Evolutionary conservation across 1,140 invertebrate genomes (phyloP).

Genomic region (Hermetia illucens): DNA sequence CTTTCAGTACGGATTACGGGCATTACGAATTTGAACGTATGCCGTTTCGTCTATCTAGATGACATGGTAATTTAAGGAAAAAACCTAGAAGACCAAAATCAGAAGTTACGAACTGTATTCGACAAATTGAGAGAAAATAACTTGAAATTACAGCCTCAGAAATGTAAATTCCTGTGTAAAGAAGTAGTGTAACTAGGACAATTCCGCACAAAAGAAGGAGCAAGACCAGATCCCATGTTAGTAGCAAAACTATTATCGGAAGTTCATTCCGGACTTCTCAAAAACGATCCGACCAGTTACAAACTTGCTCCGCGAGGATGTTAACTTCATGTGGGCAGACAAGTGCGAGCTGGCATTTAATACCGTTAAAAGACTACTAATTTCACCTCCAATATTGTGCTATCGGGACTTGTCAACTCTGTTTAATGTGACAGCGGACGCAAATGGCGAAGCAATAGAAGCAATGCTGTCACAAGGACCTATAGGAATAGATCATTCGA

Average conservation of each 20-base stretch:
- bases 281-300: constrained; percentile 22
- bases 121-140: too few relatives aligned
- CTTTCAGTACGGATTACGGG: constrained; percentile 23
- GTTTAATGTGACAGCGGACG: constrained; percentile 21
- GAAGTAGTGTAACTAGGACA: too few relatives aligned
- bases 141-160: too few relatives aligned
- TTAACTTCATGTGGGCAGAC: too few relatives aligned
- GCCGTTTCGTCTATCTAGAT: constrained; percentile 30
- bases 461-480: constrained; percentile 21
- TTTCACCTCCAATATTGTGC: constrained; percentile 4
- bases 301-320: constrained; percentile 22
- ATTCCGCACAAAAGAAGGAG: too few relatives aligned
- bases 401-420: constrained; percentile 10
- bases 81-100: constrained; percentile 27
- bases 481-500: constrained; percentile 7
- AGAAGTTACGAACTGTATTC: too few relatives aligned
- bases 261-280: constrained; percentile 26
- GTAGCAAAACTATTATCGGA: constrained; percentile 31
- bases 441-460: constrained; percentile 16
- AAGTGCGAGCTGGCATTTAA: constrained; percentile 20
- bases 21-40: constrained; percentile 21
- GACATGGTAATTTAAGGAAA: constrained; percentile 21
- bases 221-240: too few relatives aligned
- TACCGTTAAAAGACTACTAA: constrained; percentile 6
- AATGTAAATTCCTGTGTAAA: too few relatives aligned